Conservation (phyloP, 2,888 invertebrate genomes). For the Oscheius myriophilus region DNA sequence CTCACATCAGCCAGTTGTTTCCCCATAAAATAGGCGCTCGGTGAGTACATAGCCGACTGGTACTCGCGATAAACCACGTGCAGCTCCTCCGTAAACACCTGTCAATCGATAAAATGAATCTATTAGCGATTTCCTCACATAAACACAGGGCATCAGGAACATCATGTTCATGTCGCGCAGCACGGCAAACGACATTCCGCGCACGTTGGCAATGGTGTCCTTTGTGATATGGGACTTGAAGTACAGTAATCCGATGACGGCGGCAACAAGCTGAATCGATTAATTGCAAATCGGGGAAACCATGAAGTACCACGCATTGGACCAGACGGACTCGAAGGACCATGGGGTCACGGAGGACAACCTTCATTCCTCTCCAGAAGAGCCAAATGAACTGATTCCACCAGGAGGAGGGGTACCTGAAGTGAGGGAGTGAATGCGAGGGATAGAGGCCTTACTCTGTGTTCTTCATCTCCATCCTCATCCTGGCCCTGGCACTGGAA, state of each 20-base stretch:
- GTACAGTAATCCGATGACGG: conserved; percentile 86
- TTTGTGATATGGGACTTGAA: conserved; percentile 83
- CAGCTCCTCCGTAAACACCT: conserved; percentile 88
- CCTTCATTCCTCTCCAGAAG: conserved; percentile 90
- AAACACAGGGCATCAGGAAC: conserved; percentile 89
- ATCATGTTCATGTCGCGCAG: conserved; percentile 93
- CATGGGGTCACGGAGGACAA: conserved; percentile 87
- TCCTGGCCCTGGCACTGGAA: conserved; percentile 10
- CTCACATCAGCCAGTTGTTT: conserved; percentile 81
- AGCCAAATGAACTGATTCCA: conserved; percentile 86
- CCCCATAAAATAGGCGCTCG: conserved; percentile 86
- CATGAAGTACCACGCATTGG: conserved; percentile 78
- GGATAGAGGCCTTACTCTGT: background rate
- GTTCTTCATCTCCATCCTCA: conserved; percentile 3
- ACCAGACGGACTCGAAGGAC: conserved; percentile 86
- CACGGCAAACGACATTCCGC: conserved; percentile 87
- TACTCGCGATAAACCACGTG: conserved; percentile 90
- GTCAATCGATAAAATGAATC: background rate
- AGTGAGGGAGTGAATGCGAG: too few species aligned
- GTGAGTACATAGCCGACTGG: conserved; percentile 87
- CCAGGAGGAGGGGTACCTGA: conserved; percentile 83
- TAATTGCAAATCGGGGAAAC: background rate
- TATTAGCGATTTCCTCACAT: conserved; percentile 77
- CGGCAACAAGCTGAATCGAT: conserved; percentile 80
- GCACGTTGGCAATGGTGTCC: conserved; percentile 90